These are phyloP conservation scores for Drosophila melanocephala DNA, from an alignment of 2,888 invertebrate species.

Conservation along the genomic window DNA sequence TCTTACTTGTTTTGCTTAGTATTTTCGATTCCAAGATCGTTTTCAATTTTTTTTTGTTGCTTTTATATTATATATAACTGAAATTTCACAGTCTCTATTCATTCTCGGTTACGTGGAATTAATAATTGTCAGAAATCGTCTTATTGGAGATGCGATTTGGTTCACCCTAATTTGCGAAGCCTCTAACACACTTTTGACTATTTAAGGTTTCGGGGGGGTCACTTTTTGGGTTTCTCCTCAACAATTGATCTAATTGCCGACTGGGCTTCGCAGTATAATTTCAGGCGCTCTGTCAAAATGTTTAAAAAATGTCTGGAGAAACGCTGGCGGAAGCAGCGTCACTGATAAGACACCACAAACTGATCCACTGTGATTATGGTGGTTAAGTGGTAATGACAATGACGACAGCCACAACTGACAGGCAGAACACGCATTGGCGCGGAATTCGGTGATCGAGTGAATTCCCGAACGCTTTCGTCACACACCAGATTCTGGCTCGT, in stretches of 20 bases:
- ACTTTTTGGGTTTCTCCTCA: not conserved
- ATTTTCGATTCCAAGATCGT: no score
- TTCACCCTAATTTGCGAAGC: not conserved
- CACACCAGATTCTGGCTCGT: constrained; percentile 2
- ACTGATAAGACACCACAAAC: constrained; percentile 38
- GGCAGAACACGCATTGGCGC: constrained; percentile 25
- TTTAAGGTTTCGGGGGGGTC: not conserved
- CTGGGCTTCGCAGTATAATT: constrained; percentile 33
- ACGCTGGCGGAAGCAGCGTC: constrained; percentile 51
- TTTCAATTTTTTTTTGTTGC: not conserved
- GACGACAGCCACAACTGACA: constrained; percentile 17
- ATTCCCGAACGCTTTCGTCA: constrained; percentile 59
- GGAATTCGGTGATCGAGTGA: constrained; percentile 38
- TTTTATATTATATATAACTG: no score
- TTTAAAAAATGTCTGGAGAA: no score
- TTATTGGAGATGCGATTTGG: not conserved
- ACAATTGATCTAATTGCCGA: not conserved
- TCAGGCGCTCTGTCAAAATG: constrained; percentile 32
- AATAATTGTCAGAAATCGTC: not conserved
- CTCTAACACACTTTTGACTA: not conserved
- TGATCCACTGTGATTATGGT: constrained; percentile 49
- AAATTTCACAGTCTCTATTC: not conserved
- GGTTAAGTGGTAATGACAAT: not conserved
- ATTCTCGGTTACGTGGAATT: not conserved
- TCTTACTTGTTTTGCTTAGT: not conserved